Evolutionary conservation across 2,113 vertebrate genomes (phyloP).

Genomic region (Vulpes ferrilata): DNA sequence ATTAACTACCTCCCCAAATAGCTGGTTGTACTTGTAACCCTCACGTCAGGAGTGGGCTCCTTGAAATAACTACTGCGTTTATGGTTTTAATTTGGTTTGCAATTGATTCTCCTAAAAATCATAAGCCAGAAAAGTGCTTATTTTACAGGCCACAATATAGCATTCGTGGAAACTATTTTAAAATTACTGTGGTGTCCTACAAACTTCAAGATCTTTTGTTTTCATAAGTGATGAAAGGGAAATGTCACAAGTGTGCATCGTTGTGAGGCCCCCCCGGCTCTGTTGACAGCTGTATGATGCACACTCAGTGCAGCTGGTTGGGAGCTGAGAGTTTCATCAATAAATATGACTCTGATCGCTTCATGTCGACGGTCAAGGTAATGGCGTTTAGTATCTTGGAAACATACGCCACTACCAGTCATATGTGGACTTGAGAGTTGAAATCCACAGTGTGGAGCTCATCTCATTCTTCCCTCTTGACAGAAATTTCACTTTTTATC

Average conservation of each 20-base stretch:
- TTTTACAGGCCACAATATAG: slow-evolving; percentile 61
- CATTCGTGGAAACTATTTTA: slow-evolving; percentile 59
- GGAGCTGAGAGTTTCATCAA: slow-evolving; percentile 99
- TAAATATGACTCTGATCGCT: slow-evolving; percentile 99
- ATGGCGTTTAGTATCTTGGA: slow-evolving; percentile 96
- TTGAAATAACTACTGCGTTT: slow-evolving; percentile 66
- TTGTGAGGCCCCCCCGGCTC: slow-evolving; percentile 91
- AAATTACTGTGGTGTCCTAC: slow-evolving; percentile 87
- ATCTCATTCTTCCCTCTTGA: slow-evolving; percentile 55
- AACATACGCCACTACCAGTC: slow-evolving; percentile 72
- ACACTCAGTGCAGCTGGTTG: slow-evolving; percentile 98
- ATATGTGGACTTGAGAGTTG: slow-evolving; percentile 50
- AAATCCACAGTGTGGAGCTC: slow-evolving; percentile 67
- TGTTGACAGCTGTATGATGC: slow-evolving; percentile 99
- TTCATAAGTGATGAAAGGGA: slow-evolving; percentile 99
- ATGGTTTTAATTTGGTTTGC: slow-evolving; percentile 69
- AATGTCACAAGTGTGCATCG: slow-evolving; percentile 96
- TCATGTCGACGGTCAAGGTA: slow-evolving; percentile 98
- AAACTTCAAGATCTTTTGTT: slow-evolving; percentile 96
- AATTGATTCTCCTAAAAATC: slow-evolving; percentile 65
- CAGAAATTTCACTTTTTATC: slow-evolving; percentile 68
- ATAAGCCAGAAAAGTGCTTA: slow-evolving; percentile 61
- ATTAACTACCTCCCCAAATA: slow-evolving; percentile 45
- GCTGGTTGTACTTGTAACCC: slow-evolving; percentile 10
- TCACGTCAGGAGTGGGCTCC: slow-evolving; percentile 63